Evolutionary conservation across 2,888 invertebrate genomes (phyloP), one percentile per base, ranked within the genome.

Genomic region (Lasioglossum leucozonium): DNA sequence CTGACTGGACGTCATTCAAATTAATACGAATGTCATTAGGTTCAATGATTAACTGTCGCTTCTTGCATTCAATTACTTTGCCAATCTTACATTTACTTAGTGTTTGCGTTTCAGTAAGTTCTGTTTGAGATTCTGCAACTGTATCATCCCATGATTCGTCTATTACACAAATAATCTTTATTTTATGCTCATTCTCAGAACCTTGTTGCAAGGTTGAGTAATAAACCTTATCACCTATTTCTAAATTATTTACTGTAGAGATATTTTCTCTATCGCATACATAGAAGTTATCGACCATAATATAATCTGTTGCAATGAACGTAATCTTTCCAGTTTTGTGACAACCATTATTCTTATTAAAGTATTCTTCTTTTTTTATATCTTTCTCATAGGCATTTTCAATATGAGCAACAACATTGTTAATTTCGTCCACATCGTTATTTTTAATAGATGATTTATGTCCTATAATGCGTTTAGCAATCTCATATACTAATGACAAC

Each of bases 261-360:
- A 90, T 91, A 87, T 92, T 94, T 26, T 93, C 93, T 1, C 94
- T 93, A 65, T 96, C 96, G 92, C 96, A 97, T 86, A 95, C 95
- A 81, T 96, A 95, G 55, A 93, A 94, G 77, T 96, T 95, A 94
- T 98, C 97, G 81, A 98, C 96, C 0, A 96, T 93, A 42, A 96
- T 96, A 91, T 95, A 95, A 76, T 95, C 93, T 0, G 94, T 92
- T 10, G 93, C 93, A n/a, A 96, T 90, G n/a, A 94, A 94, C n/a
- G 97, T 97, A 55, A 98, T 95, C 55, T 95, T 93, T 10, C 97
- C 98, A 94, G 93, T 91, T 79, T 89, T 92, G 40, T 93, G 91
- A 75, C 92, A 93, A 89, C 91, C 93, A 71, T 91, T 90, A 78
- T 92, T 83, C 0, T 72, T 10, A 1, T 65, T 34, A 16, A n/a